These are phyloP conservation scores for human (Homo sapiens) DNA, from an alignment of 2,113 vertebrate genomes.

Conservation along the genomic window DNA sequence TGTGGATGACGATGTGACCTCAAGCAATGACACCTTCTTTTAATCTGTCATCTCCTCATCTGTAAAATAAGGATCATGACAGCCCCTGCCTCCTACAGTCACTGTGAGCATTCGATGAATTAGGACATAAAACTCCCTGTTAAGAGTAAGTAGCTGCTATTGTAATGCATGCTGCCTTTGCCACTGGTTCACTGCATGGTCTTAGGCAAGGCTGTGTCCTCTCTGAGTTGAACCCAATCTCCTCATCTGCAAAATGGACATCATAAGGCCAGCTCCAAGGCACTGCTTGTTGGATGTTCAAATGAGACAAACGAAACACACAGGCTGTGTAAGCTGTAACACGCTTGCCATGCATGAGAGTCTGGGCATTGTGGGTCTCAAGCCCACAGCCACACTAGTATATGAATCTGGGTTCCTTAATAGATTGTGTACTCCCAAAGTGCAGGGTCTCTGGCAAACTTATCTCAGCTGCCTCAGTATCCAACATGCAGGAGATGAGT, in stretches of 20 bases:
- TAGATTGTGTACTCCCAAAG: background rate
- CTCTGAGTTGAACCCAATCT: background rate
- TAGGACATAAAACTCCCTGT: no score
- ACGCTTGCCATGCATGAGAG: background rate
- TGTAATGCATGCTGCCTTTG: background rate
- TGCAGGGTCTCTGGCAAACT: no score
- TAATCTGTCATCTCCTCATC: no score
- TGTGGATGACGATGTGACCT: background rate
- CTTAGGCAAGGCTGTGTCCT: background rate
- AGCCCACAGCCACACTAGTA: background rate
- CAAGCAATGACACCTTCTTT: background rate
- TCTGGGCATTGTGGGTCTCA: accelerated
- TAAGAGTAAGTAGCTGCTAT: background rate
- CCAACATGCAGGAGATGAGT: background rate
- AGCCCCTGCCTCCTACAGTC: no score
- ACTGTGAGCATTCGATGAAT: background rate
- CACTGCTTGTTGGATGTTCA: background rate
- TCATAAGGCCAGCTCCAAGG: background rate
- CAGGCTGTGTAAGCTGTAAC: background rate
- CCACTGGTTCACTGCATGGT: background rate
- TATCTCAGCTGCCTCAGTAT: no score
- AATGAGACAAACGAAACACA: no score
- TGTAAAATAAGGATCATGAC: no score
- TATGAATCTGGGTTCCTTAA: background rate
- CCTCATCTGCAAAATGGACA: background rate